Percentiles rank a stretch among this genome's conserved stretches.
phyloP scores from a whole-genome alignment of 2,113 vertebrate species.

The Rousettus leschenaultii region DNA sequence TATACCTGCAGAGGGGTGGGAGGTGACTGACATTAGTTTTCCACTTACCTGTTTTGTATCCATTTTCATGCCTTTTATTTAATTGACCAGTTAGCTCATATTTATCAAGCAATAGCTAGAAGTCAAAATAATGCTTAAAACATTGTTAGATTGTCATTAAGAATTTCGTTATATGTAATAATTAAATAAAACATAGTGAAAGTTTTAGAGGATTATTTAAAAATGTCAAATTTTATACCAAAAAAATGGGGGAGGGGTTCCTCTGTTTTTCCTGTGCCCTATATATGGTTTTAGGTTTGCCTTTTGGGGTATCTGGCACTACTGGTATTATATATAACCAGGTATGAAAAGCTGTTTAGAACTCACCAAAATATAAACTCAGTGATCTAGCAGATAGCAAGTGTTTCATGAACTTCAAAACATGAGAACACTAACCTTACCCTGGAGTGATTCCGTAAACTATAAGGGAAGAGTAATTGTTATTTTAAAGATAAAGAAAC shows the following conservation, averaged over 20 bases:
- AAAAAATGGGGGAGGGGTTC: not conserved
- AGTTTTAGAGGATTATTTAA: not conserved
- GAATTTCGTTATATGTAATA: not conserved
- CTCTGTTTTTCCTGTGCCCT: not conserved
- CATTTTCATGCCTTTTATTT: not conserved
- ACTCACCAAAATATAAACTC: not conserved
- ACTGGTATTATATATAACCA: not conserved
- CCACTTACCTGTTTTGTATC: not conserved
- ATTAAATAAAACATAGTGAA: conserved; percentile 21
- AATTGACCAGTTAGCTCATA: not conserved
- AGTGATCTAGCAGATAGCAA: not conserved
- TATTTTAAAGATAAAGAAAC: conserved; percentile 4
- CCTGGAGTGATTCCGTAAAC: not conserved
- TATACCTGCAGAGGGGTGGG: not conserved
- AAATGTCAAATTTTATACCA: conserved; percentile 4
- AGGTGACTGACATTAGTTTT: not conserved
- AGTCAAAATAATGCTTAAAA: conserved; percentile 22
- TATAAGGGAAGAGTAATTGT: not conserved
- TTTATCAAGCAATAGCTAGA: not conserved
- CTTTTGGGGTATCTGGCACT: not conserved
- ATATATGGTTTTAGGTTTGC: not conserved
- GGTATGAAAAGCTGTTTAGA: not conserved
- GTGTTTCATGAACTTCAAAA: not conserved
- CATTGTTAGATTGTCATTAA: not conserved
- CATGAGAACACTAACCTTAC: not conserved